Evolutionary conservation across 2,888 invertebrate species (phyloP).

Genomic region (Lasioglossum malachurum): DNA sequence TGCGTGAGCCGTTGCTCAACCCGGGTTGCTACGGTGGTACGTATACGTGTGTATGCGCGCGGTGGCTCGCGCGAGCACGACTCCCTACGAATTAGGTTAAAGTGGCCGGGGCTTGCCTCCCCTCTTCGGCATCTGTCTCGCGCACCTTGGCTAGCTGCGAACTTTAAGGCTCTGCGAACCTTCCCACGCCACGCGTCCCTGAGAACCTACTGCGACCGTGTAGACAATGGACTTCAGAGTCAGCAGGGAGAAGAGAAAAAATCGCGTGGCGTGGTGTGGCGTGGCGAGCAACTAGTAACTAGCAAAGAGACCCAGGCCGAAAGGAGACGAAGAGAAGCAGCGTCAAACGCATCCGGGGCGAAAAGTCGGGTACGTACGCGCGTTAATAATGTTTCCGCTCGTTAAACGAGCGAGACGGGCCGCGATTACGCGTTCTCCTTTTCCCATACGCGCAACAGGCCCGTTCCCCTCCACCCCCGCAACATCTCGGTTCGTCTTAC

Average conservation of each 20-base stretch:
- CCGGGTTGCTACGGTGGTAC: not conserved
- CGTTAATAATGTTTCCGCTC: slow-evolving; percentile 83
- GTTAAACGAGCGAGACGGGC: slow-evolving; percentile 74
- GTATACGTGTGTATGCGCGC: not conserved
- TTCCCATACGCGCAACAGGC: slow-evolving; percentile 63
- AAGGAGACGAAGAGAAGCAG: slow-evolving; percentile 44
- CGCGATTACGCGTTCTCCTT: slow-evolving; percentile 67
- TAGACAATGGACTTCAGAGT: slow-evolving; percentile 80
- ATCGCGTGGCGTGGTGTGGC: slow-evolving; percentile 20
- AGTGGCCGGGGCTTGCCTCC: slow-evolving; percentile 53
- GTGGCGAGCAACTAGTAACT: slow-evolving; percentile 22
- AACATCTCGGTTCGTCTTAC: not conserved
- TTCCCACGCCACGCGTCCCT: slow-evolving; percentile 82
- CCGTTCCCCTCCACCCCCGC: not conserved
- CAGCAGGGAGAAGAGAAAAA: slow-evolving; percentile 34
- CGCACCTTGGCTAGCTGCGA: slow-evolving; percentile 74
- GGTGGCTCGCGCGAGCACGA: slow-evolving; percentile 21
- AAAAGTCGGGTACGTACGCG: slow-evolving; percentile 65
- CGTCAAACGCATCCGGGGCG: slow-evolving; percentile 50
- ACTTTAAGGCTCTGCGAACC: slow-evolving; percentile 83
- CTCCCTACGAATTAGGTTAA: slow-evolving; percentile 76
- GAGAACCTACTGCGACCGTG: slow-evolving; percentile 80
- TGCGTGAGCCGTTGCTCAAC: slow-evolving; percentile 42
- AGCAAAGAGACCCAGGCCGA: slow-evolving; percentile 43
- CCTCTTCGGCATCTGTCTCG: slow-evolving; percentile 46